Evolutionary conservation across 2,888 invertebrate genomes (phyloP), one percentile per base, ranked within the genome.

Genomic region (Diogma glabrata): DNA sequence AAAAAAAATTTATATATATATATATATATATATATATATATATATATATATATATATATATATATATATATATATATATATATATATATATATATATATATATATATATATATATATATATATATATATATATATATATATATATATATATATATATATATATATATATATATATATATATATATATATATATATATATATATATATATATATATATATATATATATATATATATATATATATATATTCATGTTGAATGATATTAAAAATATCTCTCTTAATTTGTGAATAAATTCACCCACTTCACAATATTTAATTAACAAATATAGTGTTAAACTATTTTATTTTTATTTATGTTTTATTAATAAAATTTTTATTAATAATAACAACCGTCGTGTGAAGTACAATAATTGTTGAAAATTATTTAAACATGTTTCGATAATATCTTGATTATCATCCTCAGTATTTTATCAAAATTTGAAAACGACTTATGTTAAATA

Each of bases 51-150:
- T 33, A 33, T 33, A 33, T 33, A 33, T 33, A 33, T 33, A 33
- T 33, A 33, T 33, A 33, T 33, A 33, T 33, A 33, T 33, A 33
- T 33, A 33, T 33, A 33, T 33, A 33, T 33, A 33, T 33, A 33
- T 33, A 33, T 33, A 33, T 33, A 33, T 33, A 33, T 10, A 33
- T 33, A 33, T 33, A 33, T 33, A 33, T 33, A 33, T 33, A 33
- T 33, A 33, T 33, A 10, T 33, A 33, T 33, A 33, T 33, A 33
- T 33, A 33, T 33, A 33, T 33, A 33, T 33, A 33, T 33, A 7
- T 33, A 33, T 33, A 33, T 33, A 33, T 33, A 33, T 33, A 33
- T 33, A 33, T 33, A 33, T 33, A 33, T 33, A 33, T 33, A 33
- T 33, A 33, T 33, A 33, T 33, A 33, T 33, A 33, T 33, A 33